Conservation (phyloP, 2,888 invertebrate species). For the Aradus depressus region DNA sequence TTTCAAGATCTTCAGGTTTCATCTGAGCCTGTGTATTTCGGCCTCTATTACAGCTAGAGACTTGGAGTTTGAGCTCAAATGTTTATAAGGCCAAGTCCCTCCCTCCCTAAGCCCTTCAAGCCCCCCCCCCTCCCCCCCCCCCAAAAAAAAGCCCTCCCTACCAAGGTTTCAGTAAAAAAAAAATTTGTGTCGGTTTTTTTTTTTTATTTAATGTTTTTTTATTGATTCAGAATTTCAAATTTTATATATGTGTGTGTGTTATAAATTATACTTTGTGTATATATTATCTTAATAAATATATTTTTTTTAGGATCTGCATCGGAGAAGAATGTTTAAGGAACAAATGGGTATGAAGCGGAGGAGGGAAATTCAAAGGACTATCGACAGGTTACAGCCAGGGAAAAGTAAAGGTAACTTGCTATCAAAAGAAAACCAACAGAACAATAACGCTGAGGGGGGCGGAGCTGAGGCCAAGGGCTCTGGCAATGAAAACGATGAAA, state of each 20-base stretch:
- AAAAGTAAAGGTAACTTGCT: constrained; percentile 78
- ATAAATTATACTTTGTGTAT: neutral
- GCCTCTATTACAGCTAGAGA: no score
- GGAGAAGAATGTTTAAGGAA: constrained; percentile 32
- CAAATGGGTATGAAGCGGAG: constrained; percentile 42
- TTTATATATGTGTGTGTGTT: neutral
- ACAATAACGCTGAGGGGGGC: constrained; percentile 7
- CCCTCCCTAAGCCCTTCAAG: no score
- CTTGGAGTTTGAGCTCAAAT: no score
- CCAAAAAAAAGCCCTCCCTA: no score
- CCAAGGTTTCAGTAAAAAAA: neutral
- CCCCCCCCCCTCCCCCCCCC: no score
- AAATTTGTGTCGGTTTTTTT: neutral
- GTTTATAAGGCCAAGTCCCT: no score
- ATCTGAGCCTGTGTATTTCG: no score
- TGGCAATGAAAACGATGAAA: constrained; percentile 38
- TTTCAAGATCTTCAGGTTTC: no score
- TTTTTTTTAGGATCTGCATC: constrained; percentile 41
- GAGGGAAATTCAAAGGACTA: constrained; percentile 67
- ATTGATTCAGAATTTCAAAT: neutral
- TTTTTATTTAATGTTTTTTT: neutral
- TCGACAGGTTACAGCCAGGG: constrained; percentile 72
- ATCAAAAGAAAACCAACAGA: constrained; percentile 41
- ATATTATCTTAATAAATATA: constrained; percentile 23
- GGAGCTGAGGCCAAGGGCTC: constrained; percentile 18